Conservation (phyloP, 53 echinoderm and acorn worm species). For the Paelopatides confundens region DNA sequence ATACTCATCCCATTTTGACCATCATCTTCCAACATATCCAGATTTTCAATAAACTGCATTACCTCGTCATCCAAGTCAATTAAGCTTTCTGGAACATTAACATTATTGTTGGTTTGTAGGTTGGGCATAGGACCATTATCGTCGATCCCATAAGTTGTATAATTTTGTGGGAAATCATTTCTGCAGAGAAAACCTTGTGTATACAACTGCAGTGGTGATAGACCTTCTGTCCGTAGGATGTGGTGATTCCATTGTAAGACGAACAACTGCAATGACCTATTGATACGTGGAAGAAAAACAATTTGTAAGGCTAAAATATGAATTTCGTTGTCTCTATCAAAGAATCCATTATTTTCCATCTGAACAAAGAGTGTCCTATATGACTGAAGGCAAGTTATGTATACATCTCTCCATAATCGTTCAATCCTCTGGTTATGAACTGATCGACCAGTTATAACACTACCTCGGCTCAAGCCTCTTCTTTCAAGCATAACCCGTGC, state of each 20-base stretch:
- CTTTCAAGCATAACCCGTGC: constrained; percentile 58
- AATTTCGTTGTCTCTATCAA: constrained; percentile 28
- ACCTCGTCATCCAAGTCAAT: neutral
- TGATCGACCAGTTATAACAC: constrained; percentile 66
- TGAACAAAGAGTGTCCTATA: neutral
- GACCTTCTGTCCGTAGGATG: constrained; percentile 55
- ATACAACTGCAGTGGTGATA: constrained; percentile 59
- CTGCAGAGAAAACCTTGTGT: neutral
- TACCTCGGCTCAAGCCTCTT: constrained; percentile 50
- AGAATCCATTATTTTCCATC: neutral
- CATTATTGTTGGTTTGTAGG: neutral
- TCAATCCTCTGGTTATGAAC: constrained; percentile 71
- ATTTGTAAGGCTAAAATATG: constrained; percentile 51
- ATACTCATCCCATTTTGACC: neutral
- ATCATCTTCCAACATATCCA: neutral
- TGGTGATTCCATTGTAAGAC: constrained; percentile 60
- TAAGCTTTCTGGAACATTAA: neutral
- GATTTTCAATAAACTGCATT: neutral
- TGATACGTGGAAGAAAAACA: constrained; percentile 57
- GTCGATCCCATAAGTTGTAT: neutral
- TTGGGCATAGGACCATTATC: neutral
- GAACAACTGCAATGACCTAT: constrained; percentile 58
- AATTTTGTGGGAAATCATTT: neutral
- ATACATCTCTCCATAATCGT: constrained; percentile 67
- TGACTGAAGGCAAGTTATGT: neutral